These are phyloP conservation scores for Corvus hawaiiensis DNA, from an alignment of 2,113 vertebrate species.

Conservation along the genomic window DNA sequence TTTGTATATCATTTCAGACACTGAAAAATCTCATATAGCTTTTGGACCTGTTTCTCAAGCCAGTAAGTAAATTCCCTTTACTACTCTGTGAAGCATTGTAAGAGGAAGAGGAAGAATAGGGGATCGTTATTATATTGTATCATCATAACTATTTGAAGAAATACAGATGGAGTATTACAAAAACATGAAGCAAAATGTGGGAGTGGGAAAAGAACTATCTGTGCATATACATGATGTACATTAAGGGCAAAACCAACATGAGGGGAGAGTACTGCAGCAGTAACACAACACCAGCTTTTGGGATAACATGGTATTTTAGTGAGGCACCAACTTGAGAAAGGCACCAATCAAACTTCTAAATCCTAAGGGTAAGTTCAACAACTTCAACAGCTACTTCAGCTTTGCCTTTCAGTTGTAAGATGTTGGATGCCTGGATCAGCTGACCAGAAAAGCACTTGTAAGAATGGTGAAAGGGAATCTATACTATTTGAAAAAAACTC, in stretches of 20 bases:
- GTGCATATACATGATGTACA: neutral
- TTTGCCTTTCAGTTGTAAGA: neutral
- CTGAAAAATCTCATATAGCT: neutral
- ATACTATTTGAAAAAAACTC: neutral
- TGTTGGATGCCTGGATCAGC: neutral
- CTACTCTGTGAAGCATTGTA: neutral
- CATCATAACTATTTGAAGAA: neutral
- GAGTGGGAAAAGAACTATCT: neutral
- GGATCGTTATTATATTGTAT: neutral
- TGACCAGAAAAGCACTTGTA: neutral
- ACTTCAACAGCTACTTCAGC: neutral
- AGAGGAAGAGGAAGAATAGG: neutral
- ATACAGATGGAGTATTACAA: neutral
- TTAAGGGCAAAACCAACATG: neutral
- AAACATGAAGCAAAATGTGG: neutral
- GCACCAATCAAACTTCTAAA: neutral
- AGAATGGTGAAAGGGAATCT: neutral
- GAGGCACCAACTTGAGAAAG: neutral
- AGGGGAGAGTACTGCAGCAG: neutral
- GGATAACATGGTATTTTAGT: neutral
- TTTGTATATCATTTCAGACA: slow-evolving; percentile 12
- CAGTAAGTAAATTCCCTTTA: neutral
- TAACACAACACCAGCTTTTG: neutral
- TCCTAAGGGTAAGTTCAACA: neutral
- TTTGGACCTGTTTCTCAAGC: slow-evolving; percentile 10